Conservation (phyloP, 2,797 vertebrate species). For the Siniperca obscura region DNA sequence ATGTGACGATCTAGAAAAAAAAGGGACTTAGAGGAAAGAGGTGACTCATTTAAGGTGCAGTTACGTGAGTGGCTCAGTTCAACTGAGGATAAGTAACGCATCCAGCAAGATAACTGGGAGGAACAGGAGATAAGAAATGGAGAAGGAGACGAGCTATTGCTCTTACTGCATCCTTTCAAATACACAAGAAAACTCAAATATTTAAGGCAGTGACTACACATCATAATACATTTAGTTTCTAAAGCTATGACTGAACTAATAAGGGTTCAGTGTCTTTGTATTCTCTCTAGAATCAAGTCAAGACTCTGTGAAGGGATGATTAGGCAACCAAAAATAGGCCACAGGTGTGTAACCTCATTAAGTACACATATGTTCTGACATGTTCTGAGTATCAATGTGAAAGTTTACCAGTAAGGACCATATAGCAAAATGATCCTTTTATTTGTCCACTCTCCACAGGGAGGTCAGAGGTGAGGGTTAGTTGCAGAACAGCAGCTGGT, state of each 20-base stretch:
- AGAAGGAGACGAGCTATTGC: not conserved
- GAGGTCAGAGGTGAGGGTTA: not conserved
- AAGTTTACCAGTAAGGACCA: not conserved
- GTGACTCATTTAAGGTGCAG: constrained; percentile 40
- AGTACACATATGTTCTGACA: not conserved
- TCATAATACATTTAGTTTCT: not conserved
- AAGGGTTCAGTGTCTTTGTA: too few relatives aligned
- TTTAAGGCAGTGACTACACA: too few relatives aligned
- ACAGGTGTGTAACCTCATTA: not conserved
- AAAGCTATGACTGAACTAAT: not conserved
- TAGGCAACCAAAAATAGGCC: not conserved
- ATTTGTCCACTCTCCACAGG: not conserved
- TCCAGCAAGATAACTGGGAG: constrained; percentile 1
- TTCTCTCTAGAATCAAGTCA: not conserved
- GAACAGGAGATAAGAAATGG: constrained; percentile 9
- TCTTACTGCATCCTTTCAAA: not conserved
- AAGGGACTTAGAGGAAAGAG: not conserved
- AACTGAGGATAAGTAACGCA: not conserved
- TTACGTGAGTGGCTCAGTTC: not conserved
- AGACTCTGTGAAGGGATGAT: not conserved
- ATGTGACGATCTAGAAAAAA: not conserved
- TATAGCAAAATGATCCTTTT: not conserved
- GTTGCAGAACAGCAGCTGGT: too few relatives aligned
- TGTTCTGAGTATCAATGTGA: not conserved
- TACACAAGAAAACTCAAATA: not conserved